Base-by-base conservation (phyloP, 2,113 vertebrate species). In the Willisornis vidua region DNA sequence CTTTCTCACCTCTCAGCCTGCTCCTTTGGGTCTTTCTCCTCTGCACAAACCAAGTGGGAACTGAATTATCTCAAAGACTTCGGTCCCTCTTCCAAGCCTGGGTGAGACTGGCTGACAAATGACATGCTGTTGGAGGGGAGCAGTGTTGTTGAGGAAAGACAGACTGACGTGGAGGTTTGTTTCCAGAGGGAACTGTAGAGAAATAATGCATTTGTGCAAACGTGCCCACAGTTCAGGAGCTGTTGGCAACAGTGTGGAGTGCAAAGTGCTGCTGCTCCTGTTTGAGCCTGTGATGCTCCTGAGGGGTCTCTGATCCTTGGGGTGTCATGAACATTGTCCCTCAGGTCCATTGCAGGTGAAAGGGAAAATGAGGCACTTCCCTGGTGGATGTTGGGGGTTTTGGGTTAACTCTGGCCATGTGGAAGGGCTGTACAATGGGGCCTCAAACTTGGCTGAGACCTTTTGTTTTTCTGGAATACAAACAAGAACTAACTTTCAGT, bases 281-380 rank as follows among this genome's bases (percentile, higher is more conserved):
- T 14, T 19, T 13, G 74, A 79, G 75, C n/a, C 23, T 12, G 8
- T 82, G 54, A 7, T 48, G 23, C 48, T 57, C 54, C 13, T 1
- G 2, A 59, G 67, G 37, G 1, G 25, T 46, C 41, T 22, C 43
- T 14, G 22, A 39, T 46, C 55, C 41, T 10, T 24, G 66, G 19
- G 1, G 0, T 16, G 10, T 9, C 45, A 19, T 46, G 54, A 28
- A 3, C 1, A 5, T 17, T 0, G 0, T 46, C 31, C 25, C 31
- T 24, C 20, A 11, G 43, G 13, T 55, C 58, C 16, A 2, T 46
- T 46, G 46, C n/a, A 39, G 26, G n/a, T 10, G 58, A 39, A 9
- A 43, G 23, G 58, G 57, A 35, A 54, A 55, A 35, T 3, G 26
- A 16, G 18, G 0, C 51, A 8, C 1, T 0, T 77, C 28, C 23